Evolutionary conservation across 2,113 vertebrate species (phyloP).

Genomic region (Onychostruthus taczanowskii): DNA sequence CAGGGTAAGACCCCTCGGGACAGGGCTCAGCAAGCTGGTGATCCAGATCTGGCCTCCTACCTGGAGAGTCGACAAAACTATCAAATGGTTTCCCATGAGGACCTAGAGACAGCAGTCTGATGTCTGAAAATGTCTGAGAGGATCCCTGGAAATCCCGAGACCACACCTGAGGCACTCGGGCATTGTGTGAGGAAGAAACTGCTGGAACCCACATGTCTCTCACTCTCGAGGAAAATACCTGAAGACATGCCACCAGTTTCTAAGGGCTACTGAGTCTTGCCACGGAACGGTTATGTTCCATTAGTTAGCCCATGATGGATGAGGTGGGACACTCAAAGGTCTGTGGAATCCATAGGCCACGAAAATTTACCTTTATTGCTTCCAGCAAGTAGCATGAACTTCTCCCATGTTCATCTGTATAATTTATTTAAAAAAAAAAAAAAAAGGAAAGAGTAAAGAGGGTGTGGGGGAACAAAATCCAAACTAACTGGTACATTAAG

Average conservation of each 20-base stretch:
- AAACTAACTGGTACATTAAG: background rate
- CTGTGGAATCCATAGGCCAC: conserved; percentile 68
- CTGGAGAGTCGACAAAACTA: conserved; percentile 80
- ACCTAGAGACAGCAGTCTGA: conserved; percentile 98
- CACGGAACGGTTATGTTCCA: conserved; percentile 33
- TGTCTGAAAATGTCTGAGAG: background rate
- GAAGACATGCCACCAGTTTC: conserved; percentile 72
- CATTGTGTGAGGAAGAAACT: conserved; percentile 61
- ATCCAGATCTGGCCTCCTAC: conserved; percentile 84
- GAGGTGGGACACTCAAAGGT: conserved; percentile 65
- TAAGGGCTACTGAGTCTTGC: conserved; percentile 75
- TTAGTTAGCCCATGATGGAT: conserved; percentile 60
- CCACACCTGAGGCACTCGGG: conserved; percentile 32
- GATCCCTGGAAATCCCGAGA: conserved; percentile 12
- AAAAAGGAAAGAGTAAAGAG: conserved; percentile 21
- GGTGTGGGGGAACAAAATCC: background rate
- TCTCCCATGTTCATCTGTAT: conserved; percentile 71
- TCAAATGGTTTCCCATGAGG: conserved; percentile 80
- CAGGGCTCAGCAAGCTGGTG: conserved; percentile 87
- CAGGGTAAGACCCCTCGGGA: conserved; percentile 92
- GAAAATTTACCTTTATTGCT: conserved; percentile 71
- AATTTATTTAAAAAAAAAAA: conserved; percentile 65
- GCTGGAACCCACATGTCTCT: conserved; percentile 62
- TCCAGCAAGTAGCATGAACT: conserved; percentile 83
- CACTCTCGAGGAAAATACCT: conserved; percentile 60